phyloP scores from a whole-genome alignment of 2,888 invertebrate species.

The Lasius platythorax region DNA sequence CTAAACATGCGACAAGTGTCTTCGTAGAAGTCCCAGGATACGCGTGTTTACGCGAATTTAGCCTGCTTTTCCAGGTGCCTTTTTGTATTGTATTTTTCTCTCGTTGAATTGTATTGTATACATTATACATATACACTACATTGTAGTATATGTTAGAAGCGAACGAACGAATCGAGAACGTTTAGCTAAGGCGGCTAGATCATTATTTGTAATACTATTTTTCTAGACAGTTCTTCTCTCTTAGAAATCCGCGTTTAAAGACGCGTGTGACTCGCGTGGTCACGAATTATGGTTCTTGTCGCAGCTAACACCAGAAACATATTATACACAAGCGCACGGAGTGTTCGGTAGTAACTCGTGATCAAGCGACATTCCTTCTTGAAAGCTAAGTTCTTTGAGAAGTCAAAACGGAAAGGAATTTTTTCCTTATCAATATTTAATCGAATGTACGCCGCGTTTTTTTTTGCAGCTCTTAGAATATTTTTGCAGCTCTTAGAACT shows the following conservation, averaged over 20 bases:
- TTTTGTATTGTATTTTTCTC: slow-evolving; percentile 75
- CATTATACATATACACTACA: slow-evolving; percentile 27
- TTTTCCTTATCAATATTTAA: slow-evolving; percentile 1
- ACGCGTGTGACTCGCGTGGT: slow-evolving; percentile 40
- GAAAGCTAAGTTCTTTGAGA: background rate
- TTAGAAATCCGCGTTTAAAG: slow-evolving; percentile 57
- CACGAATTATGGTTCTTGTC: slow-evolving; percentile 70
- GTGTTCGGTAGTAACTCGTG: slow-evolving; percentile 10
- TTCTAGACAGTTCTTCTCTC: slow-evolving; percentile 70
- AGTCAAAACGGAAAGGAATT: background rate
- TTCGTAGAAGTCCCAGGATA: slow-evolving; percentile 59
- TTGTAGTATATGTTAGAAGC: slow-evolving; percentile 39
- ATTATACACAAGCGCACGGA: slow-evolving; percentile 13
- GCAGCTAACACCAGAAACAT: slow-evolving; percentile 72
- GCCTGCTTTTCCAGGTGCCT: slow-evolving; percentile 77
- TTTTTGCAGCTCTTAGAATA: background rate
- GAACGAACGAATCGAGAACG: slow-evolving; percentile 41
- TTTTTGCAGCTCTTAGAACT: background rate
- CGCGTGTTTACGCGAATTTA: slow-evolving; percentile 51
- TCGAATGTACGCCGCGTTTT: background rate
- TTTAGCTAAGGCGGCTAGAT: slow-evolving; percentile 71
- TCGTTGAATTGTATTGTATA: slow-evolving; percentile 78
- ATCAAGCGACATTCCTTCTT: background rate
- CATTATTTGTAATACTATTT: slow-evolving; percentile 77
- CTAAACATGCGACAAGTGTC: slow-evolving; percentile 72